These are phyloP conservation scores for Platycercus adscitus DNA, from an alignment of 2,113 vertebrate genomes.

Conservation along the genomic window DNA sequence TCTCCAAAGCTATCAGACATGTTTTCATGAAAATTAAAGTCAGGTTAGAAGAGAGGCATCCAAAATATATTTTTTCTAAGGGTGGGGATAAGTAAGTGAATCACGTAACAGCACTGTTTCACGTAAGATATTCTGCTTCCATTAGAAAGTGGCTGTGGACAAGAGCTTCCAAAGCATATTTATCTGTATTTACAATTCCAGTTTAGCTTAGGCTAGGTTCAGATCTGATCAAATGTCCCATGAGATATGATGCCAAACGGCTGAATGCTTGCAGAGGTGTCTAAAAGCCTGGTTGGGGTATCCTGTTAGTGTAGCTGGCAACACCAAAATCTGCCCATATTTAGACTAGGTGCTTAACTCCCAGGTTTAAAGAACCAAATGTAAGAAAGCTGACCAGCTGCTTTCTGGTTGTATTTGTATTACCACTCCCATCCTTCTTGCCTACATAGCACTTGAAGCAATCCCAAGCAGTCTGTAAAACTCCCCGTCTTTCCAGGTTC, in stretches of 20 bases:
- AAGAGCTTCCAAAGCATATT: background rate
- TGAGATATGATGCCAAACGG: background rate
- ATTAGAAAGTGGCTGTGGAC: background rate
- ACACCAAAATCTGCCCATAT: background rate
- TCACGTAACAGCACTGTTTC: background rate
- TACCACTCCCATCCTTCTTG: background rate
- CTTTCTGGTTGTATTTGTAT: background rate
- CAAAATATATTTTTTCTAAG: slow-evolving; percentile 50
- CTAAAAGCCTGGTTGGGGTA: background rate
- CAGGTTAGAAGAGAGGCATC: slow-evolving; percentile 48
- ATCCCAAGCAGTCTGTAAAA: background rate
- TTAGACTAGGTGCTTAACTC: background rate
- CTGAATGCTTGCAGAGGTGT: background rate
- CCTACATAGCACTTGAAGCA: background rate
- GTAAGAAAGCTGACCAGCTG: background rate
- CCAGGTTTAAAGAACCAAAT: background rate
- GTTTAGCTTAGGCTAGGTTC: background rate
- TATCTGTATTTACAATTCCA: background rate
- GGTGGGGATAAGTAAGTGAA: slow-evolving; percentile 10
- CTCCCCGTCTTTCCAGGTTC: background rate
- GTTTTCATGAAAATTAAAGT: slow-evolving; percentile 53
- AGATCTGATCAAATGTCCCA: background rate
- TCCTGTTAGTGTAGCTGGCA: background rate
- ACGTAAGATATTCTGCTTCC: background rate
- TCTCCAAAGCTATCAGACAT: slow-evolving; percentile 59